These are phyloP conservation scores for Drosophila persimilis DNA, from an alignment of 1,140 invertebrate genomes.

Conservation along the genomic window DNA sequence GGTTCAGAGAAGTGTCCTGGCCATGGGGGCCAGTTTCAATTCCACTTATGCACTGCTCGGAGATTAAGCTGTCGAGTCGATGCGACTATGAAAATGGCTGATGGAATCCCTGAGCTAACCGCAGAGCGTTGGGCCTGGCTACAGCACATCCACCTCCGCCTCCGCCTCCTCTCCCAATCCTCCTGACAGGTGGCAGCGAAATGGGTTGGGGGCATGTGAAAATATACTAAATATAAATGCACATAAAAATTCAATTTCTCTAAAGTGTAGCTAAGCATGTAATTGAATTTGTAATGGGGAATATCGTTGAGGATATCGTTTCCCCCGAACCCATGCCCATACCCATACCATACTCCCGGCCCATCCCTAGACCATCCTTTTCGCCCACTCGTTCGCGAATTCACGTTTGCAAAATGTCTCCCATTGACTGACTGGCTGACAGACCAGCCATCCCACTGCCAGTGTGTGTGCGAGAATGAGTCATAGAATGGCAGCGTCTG, in stretches of 20 bases:
- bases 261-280: conserved; percentile 81
- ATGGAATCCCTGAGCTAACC: conserved; percentile 45
- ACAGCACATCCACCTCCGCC: no score
- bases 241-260: conserved; percentile 82
- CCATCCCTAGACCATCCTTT: not conserved
- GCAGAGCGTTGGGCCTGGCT: conserved; percentile 32
- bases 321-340: not conserved
- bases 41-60: conserved; percentile 44
- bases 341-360: not conserved
- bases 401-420: conserved; percentile 57
- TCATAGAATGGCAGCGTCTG: conserved; percentile 54
- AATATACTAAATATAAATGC: conserved; percentile 81
- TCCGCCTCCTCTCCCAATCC: not conserved
- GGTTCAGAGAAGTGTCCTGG: not conserved
- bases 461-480: conserved; percentile 50
- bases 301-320: conserved; percentile 64
- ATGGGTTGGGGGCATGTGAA: conserved; percentile 43
- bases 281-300: conserved; percentile 81
- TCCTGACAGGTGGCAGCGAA: conserved; percentile 13
- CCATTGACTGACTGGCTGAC: conserved; percentile 23
- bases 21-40: conserved; percentile 39
- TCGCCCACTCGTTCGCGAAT: conserved; percentile 56
- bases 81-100: conserved; percentile 66
- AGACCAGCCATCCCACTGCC: conserved; percentile 10
- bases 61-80: conserved; percentile 67